A percentile compares a stretch with the other conserved stretches of the same genome.
Conservation (phyloP, 2,888 invertebrate genomes). For the Perizoma flavofasciatum region DNA sequence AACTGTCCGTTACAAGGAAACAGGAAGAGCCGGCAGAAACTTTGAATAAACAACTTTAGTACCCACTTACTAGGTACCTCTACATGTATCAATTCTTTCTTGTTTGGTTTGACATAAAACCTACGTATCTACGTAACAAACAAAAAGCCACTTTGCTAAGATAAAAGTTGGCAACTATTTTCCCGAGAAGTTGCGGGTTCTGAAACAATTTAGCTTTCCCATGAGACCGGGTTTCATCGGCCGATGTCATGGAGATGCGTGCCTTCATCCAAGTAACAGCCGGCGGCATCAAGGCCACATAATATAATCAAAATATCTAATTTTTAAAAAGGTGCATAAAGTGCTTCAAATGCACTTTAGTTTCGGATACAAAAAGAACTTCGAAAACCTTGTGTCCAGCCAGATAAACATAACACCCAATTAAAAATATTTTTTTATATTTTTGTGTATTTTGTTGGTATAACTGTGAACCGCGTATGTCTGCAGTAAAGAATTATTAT, state of each 20-base stretch:
- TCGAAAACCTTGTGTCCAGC: no score
- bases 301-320: background rate
- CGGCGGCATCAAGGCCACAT: constrained; percentile 3
- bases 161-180: constrained; percentile 39
- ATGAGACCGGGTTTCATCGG: constrained; percentile 31
- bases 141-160: constrained; percentile 39
- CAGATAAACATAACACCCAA: no score
- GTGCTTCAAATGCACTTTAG: no score
- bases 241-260: constrained; percentile 26
- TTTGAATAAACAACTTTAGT: constrained; percentile 19
- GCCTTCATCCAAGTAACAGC: constrained; percentile 12
- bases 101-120: constrained; percentile 27
- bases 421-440: no score
- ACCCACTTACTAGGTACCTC: constrained; percentile 4
- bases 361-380: no score
- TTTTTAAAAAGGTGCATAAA: no score
- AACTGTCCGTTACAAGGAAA: constrained; percentile 5
- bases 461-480: no score
- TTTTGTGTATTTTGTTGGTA: no score
- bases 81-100: constrained; percentile 18
- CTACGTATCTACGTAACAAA: constrained; percentile 30
- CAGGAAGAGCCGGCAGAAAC: constrained; percentile 6
- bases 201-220: constrained; percentile 35
- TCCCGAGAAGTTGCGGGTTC: constrained; percentile 29
- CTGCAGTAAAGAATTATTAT: no score